phyloP scores from a whole-genome alignment of 2,113 vertebrate genomes.

The Bubo bubo region DNA sequence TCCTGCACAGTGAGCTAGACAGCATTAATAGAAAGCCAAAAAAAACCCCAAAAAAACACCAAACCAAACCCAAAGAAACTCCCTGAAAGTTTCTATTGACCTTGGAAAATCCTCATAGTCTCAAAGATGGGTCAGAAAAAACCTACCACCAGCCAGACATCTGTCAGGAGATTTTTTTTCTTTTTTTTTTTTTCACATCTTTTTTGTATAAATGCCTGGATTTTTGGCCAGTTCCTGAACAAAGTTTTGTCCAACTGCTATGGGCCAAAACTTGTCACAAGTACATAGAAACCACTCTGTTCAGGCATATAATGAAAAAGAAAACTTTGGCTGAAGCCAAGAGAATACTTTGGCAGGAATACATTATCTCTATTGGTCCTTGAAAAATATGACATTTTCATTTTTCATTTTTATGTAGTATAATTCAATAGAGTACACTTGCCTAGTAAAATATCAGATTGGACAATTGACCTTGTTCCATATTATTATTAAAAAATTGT shows the following conservation, averaged over 20 bases:
- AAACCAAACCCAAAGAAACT: too few species aligned
- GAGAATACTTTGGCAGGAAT: background rate
- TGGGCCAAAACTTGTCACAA: background rate
- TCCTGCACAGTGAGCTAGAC: background rate
- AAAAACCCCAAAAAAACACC: too few species aligned
- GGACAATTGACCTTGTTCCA: background rate
- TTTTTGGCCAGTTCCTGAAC: background rate
- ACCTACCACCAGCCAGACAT: background rate
- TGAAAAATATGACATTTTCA: background rate
- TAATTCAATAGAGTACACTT: background rate
- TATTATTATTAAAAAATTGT: background rate
- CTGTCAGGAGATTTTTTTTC: background rate
- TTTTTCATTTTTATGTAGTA: background rate
- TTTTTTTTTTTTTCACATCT: background rate
- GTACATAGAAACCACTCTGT: background rate
- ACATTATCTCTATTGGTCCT: background rate
- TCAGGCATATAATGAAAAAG: background rate
- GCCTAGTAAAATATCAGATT: background rate
- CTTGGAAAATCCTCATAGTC: background rate
- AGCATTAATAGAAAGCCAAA: background rate
- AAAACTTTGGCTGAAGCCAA: background rate
- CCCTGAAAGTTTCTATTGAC: background rate
- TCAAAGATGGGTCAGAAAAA: background rate
- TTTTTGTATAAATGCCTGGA: background rate
- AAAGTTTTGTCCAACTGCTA: background rate